Base-by-base conservation (phyloP, 2,113 vertebrate genomes). In the Falco punctatus region DNA sequence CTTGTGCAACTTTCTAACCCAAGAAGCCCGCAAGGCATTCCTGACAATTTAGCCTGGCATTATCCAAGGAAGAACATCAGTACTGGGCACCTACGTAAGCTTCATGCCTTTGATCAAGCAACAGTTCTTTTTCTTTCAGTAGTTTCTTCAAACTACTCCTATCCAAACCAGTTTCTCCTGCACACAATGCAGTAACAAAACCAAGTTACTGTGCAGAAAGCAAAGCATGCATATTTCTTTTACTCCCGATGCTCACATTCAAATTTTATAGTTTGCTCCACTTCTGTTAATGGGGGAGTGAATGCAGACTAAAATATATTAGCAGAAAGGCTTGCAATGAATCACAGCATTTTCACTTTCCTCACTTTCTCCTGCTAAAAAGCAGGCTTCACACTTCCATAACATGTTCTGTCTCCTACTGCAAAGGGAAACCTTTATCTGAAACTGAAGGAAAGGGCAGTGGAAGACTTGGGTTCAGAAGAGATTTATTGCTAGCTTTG, bases 301-400 rank as follows among this genome's bases (percentile, higher is more conserved):
- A 91, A 81, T n/a, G 58, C 40, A 79, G 71, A 70, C 64, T 90
- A 33, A 81, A 90, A 90, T 74, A 57, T 13, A 86, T 49, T 33
- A 67, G 59, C 80, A 94, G 79, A 66, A 94, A 92, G 81, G 59
- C 62, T 85, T 91, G 46, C 67, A 91, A 51, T 86, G 88, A 96
- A 71, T 86, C 81, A 78, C 72, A 85, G 49, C 22, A 69, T 72
- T 92, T 93, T 89, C 62, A 87, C 35, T 87, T 90, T 55, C 67
- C 57, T 75, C 44, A 30, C 32, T 85, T 92, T 84, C 86, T 91
- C 65, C 79, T 81, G 71, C 58, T 94, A 90, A 87, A 84, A 84
- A 95, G 7, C 46, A 86, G 49, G 42, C 73, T 85, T 86, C 44
- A 46, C 10, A 24, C 46, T 74, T 74, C 58, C 22, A 10, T 59